Evolutionary conservation across 2,797 vertebrate genomes (phyloP).

Genomic region (Catamblyrhynchus diadema): DNA sequence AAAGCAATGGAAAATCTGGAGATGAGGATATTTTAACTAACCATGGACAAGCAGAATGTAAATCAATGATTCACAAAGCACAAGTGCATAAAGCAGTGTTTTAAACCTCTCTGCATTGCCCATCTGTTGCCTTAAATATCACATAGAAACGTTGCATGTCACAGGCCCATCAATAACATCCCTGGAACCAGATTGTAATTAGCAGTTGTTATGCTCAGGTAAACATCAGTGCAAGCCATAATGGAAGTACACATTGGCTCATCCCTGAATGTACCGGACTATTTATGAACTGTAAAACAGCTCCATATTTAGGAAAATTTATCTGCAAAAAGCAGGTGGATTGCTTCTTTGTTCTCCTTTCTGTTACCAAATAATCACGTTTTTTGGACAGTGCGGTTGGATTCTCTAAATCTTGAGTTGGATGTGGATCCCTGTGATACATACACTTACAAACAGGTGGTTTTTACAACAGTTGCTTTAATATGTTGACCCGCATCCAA

Average conservation of each 20-base stretch:
- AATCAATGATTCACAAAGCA: neutral
- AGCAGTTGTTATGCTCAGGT: neutral
- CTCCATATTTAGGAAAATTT: neutral
- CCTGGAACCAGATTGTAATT: neutral
- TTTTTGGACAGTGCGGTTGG: neutral
- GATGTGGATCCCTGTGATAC: neutral
- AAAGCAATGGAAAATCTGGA: neutral
- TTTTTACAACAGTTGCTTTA: neutral
- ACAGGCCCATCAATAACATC: neutral
- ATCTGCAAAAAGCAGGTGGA: neutral
- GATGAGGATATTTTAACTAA: neutral
- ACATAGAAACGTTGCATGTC: neutral
- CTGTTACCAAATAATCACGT: neutral
- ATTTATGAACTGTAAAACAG: neutral
- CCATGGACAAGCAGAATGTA: neutral
- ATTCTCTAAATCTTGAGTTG: neutral
- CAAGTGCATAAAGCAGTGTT: neutral
- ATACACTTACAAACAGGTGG: neutral
- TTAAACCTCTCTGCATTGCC: neutral
- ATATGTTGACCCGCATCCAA: neutral
- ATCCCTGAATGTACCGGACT: neutral
- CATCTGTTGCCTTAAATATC: neutral
- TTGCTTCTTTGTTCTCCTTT: neutral
- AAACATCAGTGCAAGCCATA: neutral
- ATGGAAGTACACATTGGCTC: neutral